Evolutionary conservation across 1,140 invertebrate genomes (phyloP), one percentile per base, ranked within the genome.

Genomic region (Luehdorfia chinensis): DNA sequence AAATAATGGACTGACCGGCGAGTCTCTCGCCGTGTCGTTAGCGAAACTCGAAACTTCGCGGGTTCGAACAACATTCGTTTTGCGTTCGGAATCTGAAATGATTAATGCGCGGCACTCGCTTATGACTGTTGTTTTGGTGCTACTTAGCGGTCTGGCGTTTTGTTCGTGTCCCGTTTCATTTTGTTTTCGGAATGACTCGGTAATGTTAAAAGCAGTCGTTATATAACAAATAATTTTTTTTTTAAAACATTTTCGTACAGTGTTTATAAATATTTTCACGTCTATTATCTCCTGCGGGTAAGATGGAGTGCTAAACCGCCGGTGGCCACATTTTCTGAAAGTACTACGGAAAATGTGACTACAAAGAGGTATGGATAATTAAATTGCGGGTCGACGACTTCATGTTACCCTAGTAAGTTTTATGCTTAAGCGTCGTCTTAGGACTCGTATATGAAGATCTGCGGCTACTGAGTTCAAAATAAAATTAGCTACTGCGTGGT

Each of bases 1-100:
- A 78, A 78, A 80, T 83, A 78, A 83, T 83, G 76, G 76, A 84
- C 59, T 72, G 66, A 59, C 68, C 59, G 51, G 46, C 48, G 59
- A 72, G 54, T 83, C 74, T 68, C 62, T 75, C 67, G 46, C 50
- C 55, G 54, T 63, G 64, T 78, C 75, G 73, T 79, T 81, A 79
- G 59, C 72, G 57, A 47, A 59, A 68, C 58, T 67, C 55, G 56
- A 67, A 73, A 76, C 63, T 76, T 68, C 47, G 49, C 37, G 18
- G 37, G 54, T 57, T 70, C 59, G 62, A 67, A 63, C 51, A 55
- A 52, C 60, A 61, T 64, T 67, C 55, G 45, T 46, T 52, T 51
- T 46, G 57, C 55, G 43, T 51, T 37, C 53, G 45, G 57, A 66
- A 65, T 73, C 55, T 54, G 47, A 57, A 68, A 66, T 73, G 68